Evolutionary conservation across 2,797 vertebrate species (phyloP).

Genomic region (Coregonus suidteri): DNA sequence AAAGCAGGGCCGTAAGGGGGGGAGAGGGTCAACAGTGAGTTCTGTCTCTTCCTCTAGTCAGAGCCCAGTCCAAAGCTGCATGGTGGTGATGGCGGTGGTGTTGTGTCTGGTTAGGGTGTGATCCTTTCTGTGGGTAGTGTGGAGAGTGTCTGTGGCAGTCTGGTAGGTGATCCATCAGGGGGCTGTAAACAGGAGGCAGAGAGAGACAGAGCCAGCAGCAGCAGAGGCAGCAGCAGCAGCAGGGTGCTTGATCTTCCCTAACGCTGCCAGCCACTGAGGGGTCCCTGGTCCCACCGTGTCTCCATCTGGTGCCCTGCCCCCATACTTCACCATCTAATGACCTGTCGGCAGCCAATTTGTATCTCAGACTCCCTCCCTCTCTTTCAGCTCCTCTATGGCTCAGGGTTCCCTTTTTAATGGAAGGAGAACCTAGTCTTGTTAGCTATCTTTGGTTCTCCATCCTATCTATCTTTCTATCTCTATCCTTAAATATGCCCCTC

Average conservation of each 20-base stretch:
- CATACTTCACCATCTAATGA: conserved; percentile 76
- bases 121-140: conserved; percentile 35
- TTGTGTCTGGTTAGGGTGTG: conserved; percentile 16
- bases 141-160: conserved; percentile 26
- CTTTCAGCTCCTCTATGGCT: conserved; percentile 43
- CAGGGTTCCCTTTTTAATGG: conserved; percentile 21
- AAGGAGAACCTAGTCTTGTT: background rate
- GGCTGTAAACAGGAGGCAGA: conserved; percentile 14
- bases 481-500: background rate
- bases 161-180: conserved; percentile 47
- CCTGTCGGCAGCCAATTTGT: conserved; percentile 68
- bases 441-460: background rate
- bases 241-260: conserved; percentile 68
- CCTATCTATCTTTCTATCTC: background rate
- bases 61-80: background rate
- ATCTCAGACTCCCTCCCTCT: conserved; percentile 46
- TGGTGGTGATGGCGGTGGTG: background rate
- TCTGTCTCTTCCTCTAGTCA: no score
- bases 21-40: no score
- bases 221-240: conserved; percentile 15
- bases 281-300: conserved; percentile 45
- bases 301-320: conserved; percentile 38
- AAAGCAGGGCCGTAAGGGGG: no score
- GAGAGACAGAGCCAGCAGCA: conserved; percentile 11
- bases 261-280: conserved; percentile 58